Conservation (phyloP, 2,113 vertebrate species). For the Syngnathus typhle region DNA sequence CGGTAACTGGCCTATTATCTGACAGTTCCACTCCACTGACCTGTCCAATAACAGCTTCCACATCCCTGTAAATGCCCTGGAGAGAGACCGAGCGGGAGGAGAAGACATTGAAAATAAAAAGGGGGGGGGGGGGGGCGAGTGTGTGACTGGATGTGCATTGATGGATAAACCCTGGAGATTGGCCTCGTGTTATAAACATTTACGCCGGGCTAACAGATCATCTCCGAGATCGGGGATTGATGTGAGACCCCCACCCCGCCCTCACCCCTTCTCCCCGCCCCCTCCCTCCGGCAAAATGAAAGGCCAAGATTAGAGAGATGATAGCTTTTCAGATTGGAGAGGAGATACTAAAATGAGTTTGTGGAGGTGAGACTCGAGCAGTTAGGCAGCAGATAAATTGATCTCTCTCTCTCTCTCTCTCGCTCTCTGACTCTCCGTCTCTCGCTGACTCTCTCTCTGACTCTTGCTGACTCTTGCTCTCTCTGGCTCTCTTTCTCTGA, state of each 20-base stretch:
- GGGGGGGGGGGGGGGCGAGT: constrained; percentile 10
- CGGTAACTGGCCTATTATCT: constrained; percentile 72
- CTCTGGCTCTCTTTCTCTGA: no score
- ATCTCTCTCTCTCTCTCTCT: constrained; percentile 81
- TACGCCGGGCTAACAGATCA: constrained; percentile 98
- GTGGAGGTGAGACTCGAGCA: constrained; percentile 93
- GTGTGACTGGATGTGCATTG: constrained; percentile 31
- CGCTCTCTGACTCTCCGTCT: no score
- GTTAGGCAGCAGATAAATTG: constrained; percentile 96
- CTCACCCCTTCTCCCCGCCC: constrained; percentile 14
- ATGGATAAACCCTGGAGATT: constrained; percentile 92
- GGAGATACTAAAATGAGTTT: constrained; percentile 95
- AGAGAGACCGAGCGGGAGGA: constrained; percentile 23
- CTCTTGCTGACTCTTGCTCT: no score
- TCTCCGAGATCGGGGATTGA: constrained; percentile 93
- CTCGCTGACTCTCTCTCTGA: no score
- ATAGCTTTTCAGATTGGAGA: constrained; percentile 98
- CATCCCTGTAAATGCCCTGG: constrained; percentile 65
- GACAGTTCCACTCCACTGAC: constrained; percentile 72
- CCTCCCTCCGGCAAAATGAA: constrained; percentile 92
- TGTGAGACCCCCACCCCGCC: constrained; percentile 70
- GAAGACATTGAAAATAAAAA: constrained; percentile 13
- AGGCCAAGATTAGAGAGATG: constrained; percentile 96
- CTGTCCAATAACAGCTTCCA: constrained; percentile 72
- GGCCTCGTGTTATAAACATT: constrained; percentile 96